Percentiles rank a stretch among this genome's conserved stretches.
Conservation (phyloP, 2,113 vertebrate species). For the Coturnix japonica region DNA sequence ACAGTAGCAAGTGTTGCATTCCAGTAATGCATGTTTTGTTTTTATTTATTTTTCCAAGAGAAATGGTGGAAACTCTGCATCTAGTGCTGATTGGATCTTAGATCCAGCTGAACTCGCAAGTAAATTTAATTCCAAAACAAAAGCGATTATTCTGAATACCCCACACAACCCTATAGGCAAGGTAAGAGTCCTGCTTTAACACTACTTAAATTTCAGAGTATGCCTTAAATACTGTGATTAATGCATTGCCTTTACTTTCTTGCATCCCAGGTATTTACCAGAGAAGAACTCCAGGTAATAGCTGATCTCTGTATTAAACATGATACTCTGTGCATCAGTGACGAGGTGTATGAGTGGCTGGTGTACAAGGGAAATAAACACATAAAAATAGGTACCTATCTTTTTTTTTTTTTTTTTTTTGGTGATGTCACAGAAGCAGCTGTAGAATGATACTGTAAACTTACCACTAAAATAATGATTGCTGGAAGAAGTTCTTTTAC, state of each 20-base stretch:
- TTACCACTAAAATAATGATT: background rate
- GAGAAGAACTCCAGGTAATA: conserved; percentile 90
- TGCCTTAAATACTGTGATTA: background rate
- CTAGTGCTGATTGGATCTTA: conserved; percentile 90
- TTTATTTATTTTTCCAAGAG: conserved; percentile 72
- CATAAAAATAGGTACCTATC: conserved; percentile 89
- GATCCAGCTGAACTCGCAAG: conserved; percentile 88
- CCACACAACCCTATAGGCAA: conserved; percentile 96
- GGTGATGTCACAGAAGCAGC: background rate
- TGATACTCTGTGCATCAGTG: conserved; percentile 93
- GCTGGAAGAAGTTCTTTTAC: background rate
- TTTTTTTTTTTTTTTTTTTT: background rate
- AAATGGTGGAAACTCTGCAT: conserved; percentile 61
- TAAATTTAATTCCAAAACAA: conserved; percentile 95
- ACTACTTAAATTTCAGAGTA: background rate
- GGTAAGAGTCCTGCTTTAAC: conserved; percentile 72
- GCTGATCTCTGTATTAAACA: conserved; percentile 93
- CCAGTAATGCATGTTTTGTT: background rate
- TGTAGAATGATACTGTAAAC: background rate
- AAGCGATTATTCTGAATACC: conserved; percentile 95
- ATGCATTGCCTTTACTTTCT: conserved; percentile 5
- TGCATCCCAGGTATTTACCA: conserved; percentile 84
- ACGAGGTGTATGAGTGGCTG: conserved; percentile 98
- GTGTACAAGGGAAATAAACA: conserved; percentile 90
- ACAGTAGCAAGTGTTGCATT: background rate